phyloP scores from a whole-genome alignment of 1,140 invertebrate species.

The Lasioglossum albipes region DNA sequence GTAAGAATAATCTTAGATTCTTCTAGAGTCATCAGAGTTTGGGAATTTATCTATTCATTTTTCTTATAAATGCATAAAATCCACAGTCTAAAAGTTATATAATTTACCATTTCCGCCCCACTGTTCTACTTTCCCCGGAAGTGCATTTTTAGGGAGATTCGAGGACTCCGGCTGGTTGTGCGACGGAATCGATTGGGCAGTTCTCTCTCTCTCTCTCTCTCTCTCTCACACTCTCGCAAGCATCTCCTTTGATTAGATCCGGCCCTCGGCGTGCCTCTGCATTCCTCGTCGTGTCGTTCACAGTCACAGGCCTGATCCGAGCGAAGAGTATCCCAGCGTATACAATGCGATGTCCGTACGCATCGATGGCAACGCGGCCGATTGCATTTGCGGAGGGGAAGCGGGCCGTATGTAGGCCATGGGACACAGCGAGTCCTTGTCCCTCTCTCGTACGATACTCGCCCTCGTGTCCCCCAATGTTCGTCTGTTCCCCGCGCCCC shows the following conservation, averaged over 20 bases:
- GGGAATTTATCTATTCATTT: no score
- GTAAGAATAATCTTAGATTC: no score
- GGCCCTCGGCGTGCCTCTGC: not conserved
- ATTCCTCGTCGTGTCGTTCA: not conserved
- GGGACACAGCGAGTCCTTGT: not conserved
- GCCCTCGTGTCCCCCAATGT: no score
- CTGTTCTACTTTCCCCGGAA: no score
- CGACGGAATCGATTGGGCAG: not conserved
- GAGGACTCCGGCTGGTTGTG: not conserved
- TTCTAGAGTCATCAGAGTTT: no score
- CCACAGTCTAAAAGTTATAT: no score
- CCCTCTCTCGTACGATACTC: not conserved
- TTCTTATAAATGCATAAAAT: no score
- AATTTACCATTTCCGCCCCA: no score
- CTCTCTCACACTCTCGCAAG: not conserved
- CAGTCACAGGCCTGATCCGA: constrained; percentile 1
- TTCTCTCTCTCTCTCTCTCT: no score
- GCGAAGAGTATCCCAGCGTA: not conserved
- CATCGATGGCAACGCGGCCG: not conserved
- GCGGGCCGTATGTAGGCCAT: constrained; percentile 2
- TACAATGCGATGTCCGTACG: not conserved
- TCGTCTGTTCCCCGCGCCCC: no score
- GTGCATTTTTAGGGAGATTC: not conserved
- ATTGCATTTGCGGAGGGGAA: not conserved
- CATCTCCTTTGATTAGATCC: not conserved